Evolutionary conservation across 2,888 invertebrate genomes (phyloP), one percentile per base, ranked within the genome.

Genomic region (Meteorus colon): DNA sequence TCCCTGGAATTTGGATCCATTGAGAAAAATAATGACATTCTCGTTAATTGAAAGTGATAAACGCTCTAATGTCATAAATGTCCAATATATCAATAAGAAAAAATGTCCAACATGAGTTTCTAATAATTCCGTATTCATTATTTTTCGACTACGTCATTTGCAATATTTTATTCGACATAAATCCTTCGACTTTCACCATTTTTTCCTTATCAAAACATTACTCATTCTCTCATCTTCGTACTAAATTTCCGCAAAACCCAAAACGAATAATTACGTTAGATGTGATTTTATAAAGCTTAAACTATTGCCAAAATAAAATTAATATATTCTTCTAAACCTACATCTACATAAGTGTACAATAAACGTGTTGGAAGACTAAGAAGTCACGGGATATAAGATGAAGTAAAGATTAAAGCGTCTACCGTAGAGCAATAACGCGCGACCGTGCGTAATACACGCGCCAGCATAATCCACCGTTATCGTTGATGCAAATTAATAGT

Each of bases 401-500:
- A 73, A 66, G 27, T 24, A 8, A 48, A 73, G 72, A 72, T 76
- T 76, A 72, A 72, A 76, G 62, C 72, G 41, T 68, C 60, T 68
- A 76, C 73, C 37, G 69, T 67, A 10, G 48, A 37, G 63, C 51
- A 76, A 62, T 69, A 72, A 76, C 48, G 55, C 51, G 60, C 55
- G 62, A 74, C 68, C 31, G 62, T 73, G 78, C 67, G 74, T 77
- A 74, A 76, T 77, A 80, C 76, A 75, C 77, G 80, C 80, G 66
- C 70, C 81, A 66, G 79, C 73, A 78, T 81, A 81, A 81, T 83
- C 79, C 81, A 80, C 81, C 81, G 82, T 84, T 84, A 84, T 84
- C 84, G 81, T 80, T 76, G 79, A 84, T 84, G 84, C 81, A 85
- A 85, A 85, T 84, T 84, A 85, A 84, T 84, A 84, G 84, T 81